Conservation (phyloP, 2,888 invertebrate genomes). For the Tricholauxania praeusta region DNA sequence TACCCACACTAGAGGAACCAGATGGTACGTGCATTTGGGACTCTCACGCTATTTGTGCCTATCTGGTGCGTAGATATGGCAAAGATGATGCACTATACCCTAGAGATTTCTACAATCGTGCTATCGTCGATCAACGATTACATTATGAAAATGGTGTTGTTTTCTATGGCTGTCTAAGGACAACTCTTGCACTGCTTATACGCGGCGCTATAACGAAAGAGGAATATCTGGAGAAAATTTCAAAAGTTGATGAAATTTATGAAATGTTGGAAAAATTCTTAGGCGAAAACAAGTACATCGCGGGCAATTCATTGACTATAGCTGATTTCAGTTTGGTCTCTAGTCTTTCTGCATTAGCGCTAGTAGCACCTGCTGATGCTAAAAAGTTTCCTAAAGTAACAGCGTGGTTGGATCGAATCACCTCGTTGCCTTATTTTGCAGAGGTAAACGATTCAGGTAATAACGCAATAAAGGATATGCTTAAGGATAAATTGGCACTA, state of each 20-base stretch:
- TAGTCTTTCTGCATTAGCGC: too few species aligned
- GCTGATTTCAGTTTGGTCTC: too few species aligned
- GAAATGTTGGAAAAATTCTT: constrained; percentile 54
- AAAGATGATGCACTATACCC: constrained; percentile 57
- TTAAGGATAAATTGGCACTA: too few species aligned
- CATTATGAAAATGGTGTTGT: constrained; percentile 41
- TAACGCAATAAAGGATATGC: constrained; percentile 34
- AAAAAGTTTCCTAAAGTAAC: too few species aligned
- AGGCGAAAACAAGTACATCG: constrained; percentile 46
- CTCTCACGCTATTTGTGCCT: constrained; percentile 56
- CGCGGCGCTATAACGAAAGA: constrained; percentile 19
- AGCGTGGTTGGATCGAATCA: too few species aligned
- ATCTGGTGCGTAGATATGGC: constrained; percentile 54
- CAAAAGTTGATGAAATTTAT: constrained; percentile 47
- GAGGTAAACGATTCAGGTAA: not conserved
- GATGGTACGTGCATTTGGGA: constrained; percentile 51
- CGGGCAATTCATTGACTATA: not conserved
- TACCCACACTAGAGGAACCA: constrained; percentile 56
- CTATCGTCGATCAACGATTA: constrained; percentile 53
- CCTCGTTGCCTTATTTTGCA: too few species aligned
- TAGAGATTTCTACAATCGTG: constrained; percentile 54
- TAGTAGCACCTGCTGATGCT: too few species aligned
- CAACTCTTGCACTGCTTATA: constrained; percentile 34
- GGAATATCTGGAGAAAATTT: not conserved
- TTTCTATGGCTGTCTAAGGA: not conserved